A percentile compares a stretch with the other conserved stretches of the same genome.
Conservation (phyloP, 2,888 invertebrate genomes). For the Archips xylosteana region DNA sequence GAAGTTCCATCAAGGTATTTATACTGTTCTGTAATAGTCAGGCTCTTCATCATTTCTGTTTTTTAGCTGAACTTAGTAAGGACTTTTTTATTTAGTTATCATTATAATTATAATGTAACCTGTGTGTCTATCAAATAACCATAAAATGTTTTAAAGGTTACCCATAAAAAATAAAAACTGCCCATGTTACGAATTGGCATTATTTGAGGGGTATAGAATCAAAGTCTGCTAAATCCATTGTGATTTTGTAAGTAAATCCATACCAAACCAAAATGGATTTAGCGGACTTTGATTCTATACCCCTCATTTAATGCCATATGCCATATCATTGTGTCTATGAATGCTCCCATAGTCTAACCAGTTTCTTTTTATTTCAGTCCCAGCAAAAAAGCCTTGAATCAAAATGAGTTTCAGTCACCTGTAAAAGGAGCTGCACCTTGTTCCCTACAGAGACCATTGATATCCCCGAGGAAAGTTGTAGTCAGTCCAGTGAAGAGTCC, state of each 20-base stretch:
- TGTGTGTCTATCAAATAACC: too few species aligned
- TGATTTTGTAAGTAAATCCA: too few species aligned
- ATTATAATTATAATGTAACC: too few species aligned
- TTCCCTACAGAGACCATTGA: constrained; percentile 72
- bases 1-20: constrained; percentile 90
- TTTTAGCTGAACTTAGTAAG: background rate
- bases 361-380: constrained; percentile 83
- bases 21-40: background rate
- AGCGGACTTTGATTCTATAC: too few species aligned
- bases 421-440: constrained; percentile 79
- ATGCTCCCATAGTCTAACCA: background rate
- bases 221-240: too few species aligned
- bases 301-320: too few species aligned
- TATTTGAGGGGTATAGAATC: too few species aligned
- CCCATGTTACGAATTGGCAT: background rate
- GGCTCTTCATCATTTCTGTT: background rate
- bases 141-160: too few species aligned
- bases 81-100: too few species aligned
- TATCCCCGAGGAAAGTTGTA: constrained; percentile 87
- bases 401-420: constrained; percentile 83
- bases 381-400: constrained; percentile 73
- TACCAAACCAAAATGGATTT: too few species aligned
- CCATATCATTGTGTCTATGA: background rate
- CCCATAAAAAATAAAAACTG: background rate
- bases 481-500: constrained; percentile 88